Base-by-base conservation (phyloP, 2,888 invertebrate genomes). In the Serrognathus titanus region DNA sequence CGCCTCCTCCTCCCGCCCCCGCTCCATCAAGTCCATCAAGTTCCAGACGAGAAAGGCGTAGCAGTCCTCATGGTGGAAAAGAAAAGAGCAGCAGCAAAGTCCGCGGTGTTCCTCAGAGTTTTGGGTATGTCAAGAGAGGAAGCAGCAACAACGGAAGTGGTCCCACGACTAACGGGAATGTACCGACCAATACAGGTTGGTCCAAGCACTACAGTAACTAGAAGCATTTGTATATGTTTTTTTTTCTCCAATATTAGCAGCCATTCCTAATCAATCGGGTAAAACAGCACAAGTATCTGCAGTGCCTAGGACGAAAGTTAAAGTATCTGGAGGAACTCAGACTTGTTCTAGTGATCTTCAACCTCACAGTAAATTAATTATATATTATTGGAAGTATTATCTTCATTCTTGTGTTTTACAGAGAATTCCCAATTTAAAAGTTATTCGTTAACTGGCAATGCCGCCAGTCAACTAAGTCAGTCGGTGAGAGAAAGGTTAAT, bases 321-420 rank as follows among this genome's bases (percentile, higher is more conserved):
- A 94, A 80, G 90, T 93, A 24, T 92, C 93, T 5, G 93, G 93
- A 10, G 94, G 94, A 31, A 93, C 94, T 0, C 94, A 94, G 76
- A 94, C 94, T 5, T 88, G 91, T 69, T 89, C 88, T 37, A 88
- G 88, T 67, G 90, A 90, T 70, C 79, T 88, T 38, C 86, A 83
- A 65, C 82, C 84, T 24, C 71, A 71, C 72, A 86, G 86, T 86
- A 74, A 82, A 84, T 79, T 52, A 36, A 10, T 36, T 50, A n/a
- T 41, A 35, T 10, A 1, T 31, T 11, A n/a, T 52, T 39, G 4
- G 7, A 40, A 52, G 2, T 2, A 12, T 39, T 48, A 1, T n/a
- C 36, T 35, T 2, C 2, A 16, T 41, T 9, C 8, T 31, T 13
- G 38, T 47, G 13, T 11, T 38, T 53, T 54, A 8, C 35, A 79